A percentile compares a stretch with the other conserved stretches of the same genome.
Conservation (phyloP, 2,113 vertebrate species). For the Argyrosomus japonicus region DNA sequence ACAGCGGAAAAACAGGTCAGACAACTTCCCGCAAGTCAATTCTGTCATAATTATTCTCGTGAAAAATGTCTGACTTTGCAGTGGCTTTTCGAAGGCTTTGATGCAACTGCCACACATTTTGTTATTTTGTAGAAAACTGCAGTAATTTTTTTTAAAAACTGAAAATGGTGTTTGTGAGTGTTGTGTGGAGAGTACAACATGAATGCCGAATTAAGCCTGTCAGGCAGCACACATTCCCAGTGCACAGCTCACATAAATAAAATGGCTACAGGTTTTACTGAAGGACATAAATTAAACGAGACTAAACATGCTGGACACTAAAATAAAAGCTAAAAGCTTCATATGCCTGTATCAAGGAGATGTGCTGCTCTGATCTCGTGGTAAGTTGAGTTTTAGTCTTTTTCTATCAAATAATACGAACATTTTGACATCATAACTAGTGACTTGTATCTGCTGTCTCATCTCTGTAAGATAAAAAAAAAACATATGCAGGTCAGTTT, state of each 20-base stretch:
- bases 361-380: neutral
- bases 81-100: neutral
- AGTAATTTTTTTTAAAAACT: neutral
- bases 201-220: constrained; percentile 5
- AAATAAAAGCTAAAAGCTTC: constrained; percentile 6
- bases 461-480: neutral
- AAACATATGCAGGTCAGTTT: neutral
- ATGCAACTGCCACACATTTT: neutral
- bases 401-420: neutral
- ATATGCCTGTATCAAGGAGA: neutral
- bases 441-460: neutral
- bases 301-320: constrained; percentile 23
- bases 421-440: neutral
- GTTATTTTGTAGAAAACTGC: neutral
- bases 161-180: neutral
- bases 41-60: neutral
- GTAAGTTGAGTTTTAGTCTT: neutral
- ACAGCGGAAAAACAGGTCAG: neutral
- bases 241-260: constrained; percentile 17
- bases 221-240: neutral
- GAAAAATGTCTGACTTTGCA: neutral
- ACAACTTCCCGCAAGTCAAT: neutral
- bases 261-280: constrained; percentile 3
- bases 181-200: neutral
- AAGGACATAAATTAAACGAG: constrained; percentile 29